These are phyloP conservation scores for Ceyx margarethae DNA, from an alignment of 2,113 vertebrate genomes.

Conservation along the genomic window DNA sequence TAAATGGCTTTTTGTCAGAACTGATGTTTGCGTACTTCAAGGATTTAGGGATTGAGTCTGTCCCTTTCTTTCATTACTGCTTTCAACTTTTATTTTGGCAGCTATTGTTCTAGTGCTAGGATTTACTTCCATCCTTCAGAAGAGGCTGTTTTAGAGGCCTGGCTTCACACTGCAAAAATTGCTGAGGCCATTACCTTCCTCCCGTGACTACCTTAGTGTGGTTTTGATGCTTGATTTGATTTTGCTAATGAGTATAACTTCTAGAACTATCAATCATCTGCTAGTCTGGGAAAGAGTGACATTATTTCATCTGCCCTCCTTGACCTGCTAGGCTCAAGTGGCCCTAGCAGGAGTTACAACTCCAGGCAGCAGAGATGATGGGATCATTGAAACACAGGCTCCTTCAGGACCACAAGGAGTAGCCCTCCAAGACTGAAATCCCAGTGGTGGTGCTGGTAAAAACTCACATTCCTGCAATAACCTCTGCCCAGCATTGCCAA, in stretches of 20 bases:
- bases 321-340: background rate
- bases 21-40: background rate
- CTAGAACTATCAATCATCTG: background rate
- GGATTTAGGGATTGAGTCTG: background rate
- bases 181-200: background rate
- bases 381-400: conserved; percentile 1
- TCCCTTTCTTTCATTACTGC: background rate
- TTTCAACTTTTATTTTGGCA: conserved; percentile 14
- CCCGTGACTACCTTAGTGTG: background rate
- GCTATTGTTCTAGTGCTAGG: background rate
- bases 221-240: background rate
- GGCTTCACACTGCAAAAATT: background rate
- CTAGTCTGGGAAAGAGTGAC: background rate
- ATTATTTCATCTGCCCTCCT: conserved; percentile 4
- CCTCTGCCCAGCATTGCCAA: conserved; percentile 16
- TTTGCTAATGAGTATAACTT: background rate
- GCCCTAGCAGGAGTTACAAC: background rate
- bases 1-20: conserved; percentile 25
- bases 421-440: conserved; percentile 24
- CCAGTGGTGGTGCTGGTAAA: background rate
- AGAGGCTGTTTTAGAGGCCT: background rate
- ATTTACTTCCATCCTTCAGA: background rate
- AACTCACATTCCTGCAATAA: conserved; percentile 36
- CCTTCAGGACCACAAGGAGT: background rate
- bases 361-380: background rate